These are phyloP conservation scores for Myotis findleyi DNA, from an alignment of 2,797 vertebrate genomes.

Conservation along the genomic window DNA sequence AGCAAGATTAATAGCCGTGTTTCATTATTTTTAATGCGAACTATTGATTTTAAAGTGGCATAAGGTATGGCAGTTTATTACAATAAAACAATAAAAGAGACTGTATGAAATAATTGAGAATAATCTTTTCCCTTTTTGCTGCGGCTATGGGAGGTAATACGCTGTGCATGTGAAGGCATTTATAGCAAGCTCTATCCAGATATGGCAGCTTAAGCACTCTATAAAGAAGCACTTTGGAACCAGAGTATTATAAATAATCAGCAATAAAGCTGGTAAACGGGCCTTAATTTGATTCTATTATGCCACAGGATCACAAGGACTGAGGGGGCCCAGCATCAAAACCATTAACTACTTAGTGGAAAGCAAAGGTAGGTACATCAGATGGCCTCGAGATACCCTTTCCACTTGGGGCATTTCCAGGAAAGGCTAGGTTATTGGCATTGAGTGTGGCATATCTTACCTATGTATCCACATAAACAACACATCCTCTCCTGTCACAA, in stretches of 20 bases:
- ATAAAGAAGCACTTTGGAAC: slow-evolving; percentile 90
- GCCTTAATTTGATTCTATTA: slow-evolving; percentile 90
- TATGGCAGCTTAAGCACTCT: slow-evolving; percentile 90
- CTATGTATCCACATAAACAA: background rate
- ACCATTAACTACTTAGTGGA: background rate
- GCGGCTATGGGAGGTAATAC: slow-evolving; percentile 83
- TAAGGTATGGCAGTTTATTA: slow-evolving; percentile 89
- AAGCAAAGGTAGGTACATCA: fast-evolving
- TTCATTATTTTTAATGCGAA: slow-evolving; percentile 91
- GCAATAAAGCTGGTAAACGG: slow-evolving; percentile 89
- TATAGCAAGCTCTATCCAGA: slow-evolving; percentile 88
- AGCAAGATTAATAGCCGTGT: slow-evolving; percentile 88
- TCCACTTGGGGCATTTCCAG: background rate
- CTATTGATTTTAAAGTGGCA: slow-evolving; percentile 90
- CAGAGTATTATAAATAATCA: slow-evolving; percentile 89
- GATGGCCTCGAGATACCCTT: background rate
- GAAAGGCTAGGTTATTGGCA: background rate
- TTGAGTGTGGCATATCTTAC: background rate
- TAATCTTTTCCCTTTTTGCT: slow-evolving; percentile 87
- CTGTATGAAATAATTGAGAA: slow-evolving; percentile 91
- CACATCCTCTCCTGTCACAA: no score
- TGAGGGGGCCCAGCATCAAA: slow-evolving; percentile 72
- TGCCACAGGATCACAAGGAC: slow-evolving; percentile 86
- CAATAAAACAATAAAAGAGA: slow-evolving; percentile 90
- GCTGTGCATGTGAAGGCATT: slow-evolving; percentile 86